phyloP scores from a whole-genome alignment of 2,797 vertebrate species.

The Halcyon chelicuti region DNA sequence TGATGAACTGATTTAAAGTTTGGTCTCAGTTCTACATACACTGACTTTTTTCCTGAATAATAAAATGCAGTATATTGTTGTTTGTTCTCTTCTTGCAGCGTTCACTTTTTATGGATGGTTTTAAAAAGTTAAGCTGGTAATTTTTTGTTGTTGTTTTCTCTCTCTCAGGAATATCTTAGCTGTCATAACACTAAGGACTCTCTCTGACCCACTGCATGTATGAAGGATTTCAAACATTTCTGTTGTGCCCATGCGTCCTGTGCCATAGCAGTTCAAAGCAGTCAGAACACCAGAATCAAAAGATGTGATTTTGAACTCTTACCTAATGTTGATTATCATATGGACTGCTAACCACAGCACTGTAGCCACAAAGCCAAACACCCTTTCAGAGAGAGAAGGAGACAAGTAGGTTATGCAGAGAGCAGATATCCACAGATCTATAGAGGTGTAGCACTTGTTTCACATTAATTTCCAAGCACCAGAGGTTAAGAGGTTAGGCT shows the following conservation, averaged over 20 bases:
- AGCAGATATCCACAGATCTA: not conserved
- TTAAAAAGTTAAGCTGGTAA: not conserved
- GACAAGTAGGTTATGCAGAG: not conserved
- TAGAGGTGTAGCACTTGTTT: constrained; percentile 20
- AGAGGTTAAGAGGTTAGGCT: constrained; percentile 28
- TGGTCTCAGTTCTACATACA: not conserved
- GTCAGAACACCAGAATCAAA: not conserved
- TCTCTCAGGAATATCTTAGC: not conserved
- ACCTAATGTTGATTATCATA: not conserved
- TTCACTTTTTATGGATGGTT: not conserved
- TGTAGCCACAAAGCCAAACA: not conserved
- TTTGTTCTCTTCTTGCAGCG: not conserved
- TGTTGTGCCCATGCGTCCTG: not conserved
- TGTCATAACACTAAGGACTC: not conserved
- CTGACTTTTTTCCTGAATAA: not conserved
- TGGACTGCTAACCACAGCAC: not conserved
- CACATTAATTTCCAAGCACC: constrained; percentile 11
- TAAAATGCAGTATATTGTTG: not conserved
- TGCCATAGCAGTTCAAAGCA: not conserved
- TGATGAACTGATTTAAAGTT: not conserved
- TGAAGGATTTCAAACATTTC: not conserved
- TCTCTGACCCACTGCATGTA: not conserved
- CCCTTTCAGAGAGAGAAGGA: not conserved
- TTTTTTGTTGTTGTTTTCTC: no score
- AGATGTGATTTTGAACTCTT: not conserved